Base-by-base conservation (phyloP, 2,113 vertebrate genomes). In the Misgurnus mizolepis region DNA sequence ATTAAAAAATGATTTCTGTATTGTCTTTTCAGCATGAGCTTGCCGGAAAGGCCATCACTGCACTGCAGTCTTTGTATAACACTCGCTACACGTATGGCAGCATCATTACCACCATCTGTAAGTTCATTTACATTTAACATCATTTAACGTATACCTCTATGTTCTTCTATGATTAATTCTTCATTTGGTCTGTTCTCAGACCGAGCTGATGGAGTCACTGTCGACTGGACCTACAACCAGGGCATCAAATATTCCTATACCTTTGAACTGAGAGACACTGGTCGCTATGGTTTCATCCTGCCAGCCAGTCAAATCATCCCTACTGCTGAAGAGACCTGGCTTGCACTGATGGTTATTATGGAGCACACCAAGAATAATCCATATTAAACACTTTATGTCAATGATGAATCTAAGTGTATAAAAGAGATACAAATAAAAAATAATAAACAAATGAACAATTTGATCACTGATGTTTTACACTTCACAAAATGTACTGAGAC, bases 221-320 rank as follows among this genome's bases (percentile, higher is more conserved):
- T 97, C 0, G 97, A 99, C 93, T 99, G 97, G 97, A 92, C 96
- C n/a, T 98, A 99, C 77, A 58, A 91, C 12, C 92, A 95, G 64
- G 96, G 95, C 69, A 96, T 98, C 76, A 98, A 97, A 76, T 97
- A 98, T 65, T 96, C 97, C 39, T 98, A 91, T 87, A 95, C 94
- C 61, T 98, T 98, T 0, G 97, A 99, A 92, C 94, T 99, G 87
- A 88, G 97, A 68, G 97, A 98, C 85, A 96, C 93, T 0, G 97
- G 97, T 5, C 67, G 55, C 1, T 93, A 94, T 0, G 96, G 97
- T 0, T 99, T 99, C 92, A 56, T 96, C 47, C 92, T 99, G 55
- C 97, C 97, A 0, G 95, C 96, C 87, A 92, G 64, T 0, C 92
- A 98, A 90, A 98, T 99, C 84, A 0, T 98, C 7, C 95, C 96